These are phyloP conservation scores for Tricholauxania praeusta DNA, from an alignment of 2,888 invertebrate species.

Conservation along the genomic window DNA sequence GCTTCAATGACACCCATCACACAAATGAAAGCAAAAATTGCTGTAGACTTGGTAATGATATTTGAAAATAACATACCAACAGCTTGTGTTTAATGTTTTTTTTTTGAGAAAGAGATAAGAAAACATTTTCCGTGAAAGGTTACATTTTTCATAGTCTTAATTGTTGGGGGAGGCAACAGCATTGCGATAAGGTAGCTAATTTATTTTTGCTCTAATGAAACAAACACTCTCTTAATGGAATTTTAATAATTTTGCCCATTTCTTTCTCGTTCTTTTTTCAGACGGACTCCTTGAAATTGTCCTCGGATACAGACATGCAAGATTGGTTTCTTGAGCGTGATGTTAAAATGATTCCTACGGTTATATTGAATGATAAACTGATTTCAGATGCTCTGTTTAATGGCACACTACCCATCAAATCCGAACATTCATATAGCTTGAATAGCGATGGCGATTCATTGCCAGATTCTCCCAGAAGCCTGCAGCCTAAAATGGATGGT, in stretches of 20 bases:
- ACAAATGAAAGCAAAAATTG: no score
- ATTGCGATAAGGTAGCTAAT: background rate
- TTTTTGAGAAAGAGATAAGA: background rate
- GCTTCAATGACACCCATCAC: no score
- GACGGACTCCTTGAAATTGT: slow-evolving; percentile 74
- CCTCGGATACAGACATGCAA: slow-evolving; percentile 75
- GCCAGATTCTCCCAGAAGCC: slow-evolving; percentile 75
- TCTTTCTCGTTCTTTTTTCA: slow-evolving; percentile 64
- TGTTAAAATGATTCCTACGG: slow-evolving; percentile 74
- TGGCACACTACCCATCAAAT: slow-evolving; percentile 85
- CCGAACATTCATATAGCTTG: slow-evolving; percentile 92
- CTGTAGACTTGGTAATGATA: no score
- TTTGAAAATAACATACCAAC: no score
- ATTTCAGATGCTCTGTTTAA: slow-evolving; percentile 75
- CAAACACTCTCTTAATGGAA: background rate
- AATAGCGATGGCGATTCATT: slow-evolving; percentile 79
- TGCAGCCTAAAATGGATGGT: slow-evolving; percentile 82
- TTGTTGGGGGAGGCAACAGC: background rate
- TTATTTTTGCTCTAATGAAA: background rate
- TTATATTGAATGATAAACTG: slow-evolving; percentile 88
- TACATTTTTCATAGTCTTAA: background rate
- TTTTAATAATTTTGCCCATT: background rate
- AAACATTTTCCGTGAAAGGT: background rate
- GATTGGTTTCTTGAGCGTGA: slow-evolving; percentile 80
- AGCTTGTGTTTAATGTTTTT: no score